These are phyloP conservation scores for Numenius arquata DNA, from an alignment of 2,113 vertebrate species.

Conservation along the genomic window DNA sequence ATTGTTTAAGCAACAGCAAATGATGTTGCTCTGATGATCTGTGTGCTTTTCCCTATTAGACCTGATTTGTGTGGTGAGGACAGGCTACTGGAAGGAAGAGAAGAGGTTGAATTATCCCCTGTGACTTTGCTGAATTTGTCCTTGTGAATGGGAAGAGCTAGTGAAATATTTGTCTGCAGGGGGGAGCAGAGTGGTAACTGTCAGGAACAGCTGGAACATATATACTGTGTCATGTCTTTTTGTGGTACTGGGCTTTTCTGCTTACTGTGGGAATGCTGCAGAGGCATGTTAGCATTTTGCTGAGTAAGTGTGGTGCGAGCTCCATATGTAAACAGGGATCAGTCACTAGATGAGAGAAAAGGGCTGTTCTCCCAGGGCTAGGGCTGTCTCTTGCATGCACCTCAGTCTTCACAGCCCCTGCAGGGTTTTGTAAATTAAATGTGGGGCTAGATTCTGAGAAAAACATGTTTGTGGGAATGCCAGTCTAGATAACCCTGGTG, in stretches of 20 bases:
- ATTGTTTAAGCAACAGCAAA: slow-evolving; percentile 6
- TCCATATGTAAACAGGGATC: slow-evolving; percentile 46
- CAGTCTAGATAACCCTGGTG: neutral
- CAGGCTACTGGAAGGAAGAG: slow-evolving; percentile 18
- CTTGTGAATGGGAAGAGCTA: slow-evolving; percentile 15
- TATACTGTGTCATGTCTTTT: slow-evolving; percentile 41
- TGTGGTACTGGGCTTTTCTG: slow-evolving; percentile 33
- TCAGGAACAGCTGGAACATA: slow-evolving; percentile 65
- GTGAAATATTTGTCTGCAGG: slow-evolving; percentile 19
- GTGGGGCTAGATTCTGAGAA: neutral
- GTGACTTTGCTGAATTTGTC: slow-evolving; percentile 31
- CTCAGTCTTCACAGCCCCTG: neutral
- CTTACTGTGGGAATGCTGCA: slow-evolving; percentile 50
- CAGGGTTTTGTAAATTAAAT: neutral
- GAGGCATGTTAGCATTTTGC: slow-evolving; percentile 52
- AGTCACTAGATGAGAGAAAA: slow-evolving; percentile 5
- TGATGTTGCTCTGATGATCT: neutral
- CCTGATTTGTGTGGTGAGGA: slow-evolving; percentile 42
- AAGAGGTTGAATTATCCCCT: neutral
- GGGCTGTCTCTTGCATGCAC: neutral
- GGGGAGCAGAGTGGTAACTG: slow-evolving; percentile 16
- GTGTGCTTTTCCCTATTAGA: neutral
- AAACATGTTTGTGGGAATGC: neutral
- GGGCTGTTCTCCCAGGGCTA: neutral
- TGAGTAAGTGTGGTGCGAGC: slow-evolving; percentile 50